phyloP scores from a whole-genome alignment of 2,797 vertebrate genomes.

The Lemur catta region DNA sequence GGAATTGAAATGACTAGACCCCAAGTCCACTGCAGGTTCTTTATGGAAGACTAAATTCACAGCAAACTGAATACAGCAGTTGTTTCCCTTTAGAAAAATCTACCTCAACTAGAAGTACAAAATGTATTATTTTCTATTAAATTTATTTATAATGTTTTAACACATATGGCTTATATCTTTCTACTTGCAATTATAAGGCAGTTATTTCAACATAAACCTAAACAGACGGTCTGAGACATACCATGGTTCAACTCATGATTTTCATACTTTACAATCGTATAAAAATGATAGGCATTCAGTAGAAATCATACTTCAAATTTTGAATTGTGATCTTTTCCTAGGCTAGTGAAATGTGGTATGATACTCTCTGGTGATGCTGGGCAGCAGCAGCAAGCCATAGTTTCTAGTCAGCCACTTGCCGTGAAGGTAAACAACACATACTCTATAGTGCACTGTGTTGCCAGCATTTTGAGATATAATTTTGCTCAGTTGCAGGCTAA shows the following conservation, averaged over 20 bases:
- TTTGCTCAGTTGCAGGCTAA: background rate
- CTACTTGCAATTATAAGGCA: slow-evolving; percentile 14
- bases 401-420: background rate
- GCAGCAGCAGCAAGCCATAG: background rate
- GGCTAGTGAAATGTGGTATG: background rate
- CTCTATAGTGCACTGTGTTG: background rate
- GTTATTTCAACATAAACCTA: background rate
- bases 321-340: background rate
- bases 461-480: background rate
- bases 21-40: background rate
- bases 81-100: background rate
- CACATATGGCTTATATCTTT: background rate
- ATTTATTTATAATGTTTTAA: slow-evolving; percentile 49
- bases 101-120: slow-evolving; percentile 18
- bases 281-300: background rate
- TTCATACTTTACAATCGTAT: background rate
- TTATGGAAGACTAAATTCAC: background rate
- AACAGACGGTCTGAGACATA: background rate
- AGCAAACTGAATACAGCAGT: background rate
- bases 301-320: background rate
- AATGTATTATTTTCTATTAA: slow-evolving; percentile 30
- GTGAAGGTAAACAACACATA: background rate
- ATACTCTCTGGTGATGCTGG: background rate
- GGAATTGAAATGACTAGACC: background rate
- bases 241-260: background rate